Base-by-base conservation (phyloP, 2,888 invertebrate genomes). In the Baccha elongata region DNA sequence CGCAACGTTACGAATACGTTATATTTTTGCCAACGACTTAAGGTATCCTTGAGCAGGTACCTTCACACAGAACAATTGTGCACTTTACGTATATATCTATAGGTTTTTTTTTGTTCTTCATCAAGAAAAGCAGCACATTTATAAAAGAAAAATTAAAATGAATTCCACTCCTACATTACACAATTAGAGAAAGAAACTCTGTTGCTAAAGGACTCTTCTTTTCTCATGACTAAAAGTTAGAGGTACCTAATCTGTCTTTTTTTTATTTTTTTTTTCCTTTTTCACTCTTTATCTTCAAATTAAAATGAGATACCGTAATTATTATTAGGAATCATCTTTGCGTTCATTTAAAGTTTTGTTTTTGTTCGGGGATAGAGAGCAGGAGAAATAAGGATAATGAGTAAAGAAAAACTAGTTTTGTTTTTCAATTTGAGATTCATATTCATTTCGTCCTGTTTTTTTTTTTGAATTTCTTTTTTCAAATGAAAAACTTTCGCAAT, bases 71-170 rank as follows among this genome's bases (percentile, higher is more conserved):
- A n/a, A n/a, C n/a, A 35, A 8, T 53, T 19, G 53, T 35, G 15
- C 52, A 11, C 4, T 32, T 17, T 10, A 53, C 32, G 52, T 32
- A 52, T 50, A 17, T 29, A 15, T 29, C 29, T 26, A 50, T 15
- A 29, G 35, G 15, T 37, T 19, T 26, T 19, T 10, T 32, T 29
- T 26, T 35, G 42, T 42, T n/a, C n/a, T 65, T 10, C 26, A 21
- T 55, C 21, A 69, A 68, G 55, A 64, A 74, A 74, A 52, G 29
- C 64, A 50, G 11, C 6, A 11, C 17, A 29, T 10, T 13, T 26
- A 15, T 75, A 75, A 81, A 81, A 60, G 75, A 71, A 75, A 75
- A 81, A 53, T 71, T 60, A 32, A 72, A 67, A 81, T 76, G 76
- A 81, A 72, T 71, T 62, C 55, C 23, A 37, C 44, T 65, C 17